Evolutionary conservation across 1,140 invertebrate genomes (phyloP), one percentile per base, ranked within the genome.

Genomic region (Lepidotrigona ventralis): DNA sequence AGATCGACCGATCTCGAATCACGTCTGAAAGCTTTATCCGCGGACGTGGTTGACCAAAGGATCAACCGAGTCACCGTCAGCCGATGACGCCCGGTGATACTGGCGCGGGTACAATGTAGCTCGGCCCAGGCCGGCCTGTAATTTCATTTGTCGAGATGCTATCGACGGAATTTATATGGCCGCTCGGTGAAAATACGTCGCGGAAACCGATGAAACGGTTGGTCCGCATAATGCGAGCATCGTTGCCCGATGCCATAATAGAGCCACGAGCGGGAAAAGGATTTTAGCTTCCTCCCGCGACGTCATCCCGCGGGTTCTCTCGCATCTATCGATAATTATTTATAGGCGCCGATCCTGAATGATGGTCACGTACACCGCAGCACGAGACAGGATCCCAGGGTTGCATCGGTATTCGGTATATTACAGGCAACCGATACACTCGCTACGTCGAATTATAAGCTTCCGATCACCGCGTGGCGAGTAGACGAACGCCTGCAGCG

Each of bases 71-170:
- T 78, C 66, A 58, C 54, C 74, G 70, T 78, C 68, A 83, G 75
- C 63, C 82, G 87, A 88, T 88, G 79, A 88, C 86, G 78, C 54
- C 60, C 33, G 46, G 33, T 64, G 87, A 88, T 88, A 88, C 26
- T 68, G 69, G 39, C 68, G 21, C 23, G 26, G 79, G 79, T 82
- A 87, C 73, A 74, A 76, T 81, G 85, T 84, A 85, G 75, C 75
- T 83, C 73, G 70, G 21, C 60, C 84, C 74, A 86, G 74, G 64
- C 77, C 87, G 81, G 85, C 87, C 85, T 88, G 87, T 89, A 89
- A 89, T 89, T 89, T 89, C 87, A 88, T 89, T 89, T 86, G 87
- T 88, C 86, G 80, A 88, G 88, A 89, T 89, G 71, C 78, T 89
- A 89, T 89, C 88, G 64, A 17, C n/a, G 63, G 76, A 86, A 89